Evolutionary conservation across 2,888 invertebrate species (phyloP), one percentile per base, ranked within the genome.

Genomic region (Tetanocera ferruginea): DNA sequence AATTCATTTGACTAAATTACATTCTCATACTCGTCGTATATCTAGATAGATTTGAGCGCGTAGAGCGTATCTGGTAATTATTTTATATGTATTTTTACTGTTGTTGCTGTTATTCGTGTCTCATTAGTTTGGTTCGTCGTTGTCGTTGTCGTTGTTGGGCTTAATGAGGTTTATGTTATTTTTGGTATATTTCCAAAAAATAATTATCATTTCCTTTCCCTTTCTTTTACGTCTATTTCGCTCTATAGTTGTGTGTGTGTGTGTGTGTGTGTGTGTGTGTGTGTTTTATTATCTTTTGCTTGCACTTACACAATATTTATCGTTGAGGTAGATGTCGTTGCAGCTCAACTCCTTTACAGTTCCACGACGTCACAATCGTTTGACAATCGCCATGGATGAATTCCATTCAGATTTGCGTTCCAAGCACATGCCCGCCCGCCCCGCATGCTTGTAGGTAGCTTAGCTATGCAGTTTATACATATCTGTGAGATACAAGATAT

Each of bases 1-100:
- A 87, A 87, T 86, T 87, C 87, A 87, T 87, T 87, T 87, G 87
- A 82, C 84, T 85, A 84, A 87, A 87, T 86, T 85, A 84, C 85
- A 85, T 71, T 69, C 69, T 66, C 73, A 55, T 84, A 83, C 82
- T 84, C 31, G 37, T n/a, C 52, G 55, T 57, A 43, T 55, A 66
- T 57, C 62, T 77, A 66, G 71, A 55, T 52, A 72, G 55, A 72
- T 25, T 34, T 23, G 67, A 66, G 49, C 62, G 19, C 28, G 52
- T 55, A 64, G 8, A 19, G 74, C 31, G 74, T 66, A 49, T 74
- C 64, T 52, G 17, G 76, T 60, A 69, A 55, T 76, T 72, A 72
- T 72, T 72, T 72, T 72, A n/a, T 25, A 23, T 43, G 19, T 6
- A 43, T 34, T 37, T 4, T 73, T 73, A 31, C 31, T 64, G 64